phyloP scores from a whole-genome alignment of 2,888 invertebrate species.

The Cataglyphis cursor region DNA sequence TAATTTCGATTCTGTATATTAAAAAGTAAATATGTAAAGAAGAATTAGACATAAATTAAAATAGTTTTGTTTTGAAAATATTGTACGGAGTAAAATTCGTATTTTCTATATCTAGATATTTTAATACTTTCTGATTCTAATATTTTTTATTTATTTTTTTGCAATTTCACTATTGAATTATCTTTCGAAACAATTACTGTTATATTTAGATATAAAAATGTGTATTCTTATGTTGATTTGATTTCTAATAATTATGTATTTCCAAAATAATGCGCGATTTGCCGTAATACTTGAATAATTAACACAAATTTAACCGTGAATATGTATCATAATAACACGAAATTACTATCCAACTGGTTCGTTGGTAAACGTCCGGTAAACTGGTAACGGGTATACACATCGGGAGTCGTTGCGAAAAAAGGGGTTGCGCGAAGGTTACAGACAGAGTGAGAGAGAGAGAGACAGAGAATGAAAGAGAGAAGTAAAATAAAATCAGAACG shows the following conservation, averaged over 20 bases:
- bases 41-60: not conserved
- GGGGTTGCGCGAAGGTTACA: conserved; percentile 54
- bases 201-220: not conserved
- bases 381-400: conserved; percentile 62
- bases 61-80: not conserved
- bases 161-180: not conserved
- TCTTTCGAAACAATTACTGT: not conserved
- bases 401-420: conserved; percentile 45
- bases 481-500: conserved; percentile 86
- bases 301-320: not conserved
- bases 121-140: not conserved
- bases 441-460: conserved; percentile 77
- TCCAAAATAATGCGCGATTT: not conserved
- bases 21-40: not conserved
- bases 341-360: conserved; percentile 70
- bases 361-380: conserved; percentile 61
- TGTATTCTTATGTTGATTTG: not conserved
- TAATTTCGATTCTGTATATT: not conserved
- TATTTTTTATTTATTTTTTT: not conserved
- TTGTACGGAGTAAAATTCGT: not conserved
- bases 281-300: not conserved
- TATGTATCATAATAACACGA: conserved; percentile 17
- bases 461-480: conserved; percentile 77
- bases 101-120: not conserved
- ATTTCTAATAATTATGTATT: not conserved